Conservation (phyloP, 2,888 invertebrate genomes). For the Macrosiphum euphorbiae region DNA sequence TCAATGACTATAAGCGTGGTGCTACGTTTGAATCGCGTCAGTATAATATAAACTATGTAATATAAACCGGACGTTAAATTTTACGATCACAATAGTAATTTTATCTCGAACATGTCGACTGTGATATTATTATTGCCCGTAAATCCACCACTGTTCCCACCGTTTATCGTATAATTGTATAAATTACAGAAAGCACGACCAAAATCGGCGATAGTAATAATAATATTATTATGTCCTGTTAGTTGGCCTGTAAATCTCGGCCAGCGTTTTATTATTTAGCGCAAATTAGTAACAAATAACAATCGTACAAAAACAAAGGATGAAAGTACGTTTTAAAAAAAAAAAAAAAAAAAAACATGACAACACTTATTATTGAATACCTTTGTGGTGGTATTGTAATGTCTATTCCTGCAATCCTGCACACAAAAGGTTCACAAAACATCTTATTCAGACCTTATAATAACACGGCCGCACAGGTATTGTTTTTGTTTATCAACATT, state of each 20-base stretch:
- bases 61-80: not conserved
- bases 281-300: not conserved
- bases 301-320: not conserved
- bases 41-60: not conserved
- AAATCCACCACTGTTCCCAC: not conserved
- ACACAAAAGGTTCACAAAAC: not conserved
- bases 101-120: not conserved
- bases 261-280: not conserved
- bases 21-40: not conserved
- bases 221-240: not conserved
- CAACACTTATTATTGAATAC: not conserved
- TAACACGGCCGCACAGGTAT: not conserved
- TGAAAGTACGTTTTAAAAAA: not conserved
- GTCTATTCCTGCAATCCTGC: not conserved
- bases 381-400: not conserved
- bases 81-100: not conserved
- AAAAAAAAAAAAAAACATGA: not conserved
- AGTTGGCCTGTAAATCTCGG: not conserved
- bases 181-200: not conserved
- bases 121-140: not conserved
- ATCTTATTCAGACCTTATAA: not conserved
- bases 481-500: constrained; percentile 14
- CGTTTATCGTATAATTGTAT: not conserved
- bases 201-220: not conserved
- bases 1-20: accelerated